Percentiles rank a stretch among this genome's conserved stretches.
Conservation (phyloP, 2,888 invertebrate species). For the Diadegma fenestrale region DNA sequence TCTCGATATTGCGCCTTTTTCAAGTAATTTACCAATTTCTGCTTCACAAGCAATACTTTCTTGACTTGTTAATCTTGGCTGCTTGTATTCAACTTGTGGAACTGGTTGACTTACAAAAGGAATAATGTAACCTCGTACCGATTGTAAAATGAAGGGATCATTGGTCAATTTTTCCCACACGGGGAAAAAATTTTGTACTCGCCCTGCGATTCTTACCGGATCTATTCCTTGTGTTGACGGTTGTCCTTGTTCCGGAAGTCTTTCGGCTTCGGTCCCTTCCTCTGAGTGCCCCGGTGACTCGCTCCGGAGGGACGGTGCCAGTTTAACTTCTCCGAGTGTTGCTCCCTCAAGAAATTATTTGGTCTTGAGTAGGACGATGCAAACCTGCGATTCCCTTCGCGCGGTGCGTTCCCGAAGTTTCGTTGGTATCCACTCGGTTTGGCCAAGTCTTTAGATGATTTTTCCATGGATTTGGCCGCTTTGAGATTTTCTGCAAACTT, state of each 20-base stretch:
- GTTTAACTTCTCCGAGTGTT: neutral
- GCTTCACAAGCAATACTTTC: conserved; percentile 3
- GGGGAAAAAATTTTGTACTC: neutral
- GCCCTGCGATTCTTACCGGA: conserved; percentile 54
- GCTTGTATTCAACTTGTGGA: conserved; percentile 11
- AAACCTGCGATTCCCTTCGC: conserved; percentile 45
- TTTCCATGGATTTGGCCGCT: conserved; percentile 48
- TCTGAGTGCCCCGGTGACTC: conserved; percentile 61
- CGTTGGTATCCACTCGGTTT: conserved; percentile 34
- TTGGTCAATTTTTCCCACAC: conserved; percentile 7
- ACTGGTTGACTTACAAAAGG: conserved; percentile 30
- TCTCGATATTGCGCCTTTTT: conserved; percentile 7
- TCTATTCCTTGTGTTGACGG: conserved; percentile 41
- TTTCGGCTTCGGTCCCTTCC: conserved; percentile 62
- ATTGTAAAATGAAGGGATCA: conserved; percentile 46
- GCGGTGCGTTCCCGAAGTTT: conserved; percentile 28
- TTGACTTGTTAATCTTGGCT: conserved; percentile 9
- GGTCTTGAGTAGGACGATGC: conserved; percentile 9
- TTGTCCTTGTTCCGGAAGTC: conserved; percentile 52
- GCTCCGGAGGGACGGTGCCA: neutral
- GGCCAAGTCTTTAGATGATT: conserved; percentile 50
- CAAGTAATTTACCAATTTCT: neutral
- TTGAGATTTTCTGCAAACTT: conserved; percentile 57
- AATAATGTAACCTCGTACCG: conserved; percentile 41
- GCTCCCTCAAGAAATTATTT: neutral